Percentiles rank a stretch among this genome's conserved stretches.
Evolutionary conservation across 2,113 vertebrate genomes (phyloP).

Genomic region (Tretioscincus oriximinensis): DNA sequence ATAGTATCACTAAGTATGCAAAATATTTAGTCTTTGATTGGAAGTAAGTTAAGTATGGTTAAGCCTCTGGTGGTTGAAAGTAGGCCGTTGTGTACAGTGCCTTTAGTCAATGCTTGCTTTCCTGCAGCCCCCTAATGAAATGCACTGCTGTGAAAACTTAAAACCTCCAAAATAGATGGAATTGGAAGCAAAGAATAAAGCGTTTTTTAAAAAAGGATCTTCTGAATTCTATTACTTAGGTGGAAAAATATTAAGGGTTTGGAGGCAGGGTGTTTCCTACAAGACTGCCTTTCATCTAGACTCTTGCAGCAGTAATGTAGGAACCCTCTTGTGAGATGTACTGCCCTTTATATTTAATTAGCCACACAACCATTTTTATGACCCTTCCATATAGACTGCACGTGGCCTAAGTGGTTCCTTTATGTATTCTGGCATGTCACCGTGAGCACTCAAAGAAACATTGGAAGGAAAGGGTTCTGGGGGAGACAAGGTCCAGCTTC

Average conservation of each 20-base stretch:
- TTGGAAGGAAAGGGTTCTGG: conserved; percentile 30
- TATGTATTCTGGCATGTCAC: conserved; percentile 22
- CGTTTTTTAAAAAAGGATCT: background rate
- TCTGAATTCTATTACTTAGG: conserved; percentile 2
- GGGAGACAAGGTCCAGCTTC: conserved; percentile 7
- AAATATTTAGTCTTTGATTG: rapidly evolving
- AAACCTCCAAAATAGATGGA: background rate
- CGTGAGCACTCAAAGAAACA: conserved; percentile 25
- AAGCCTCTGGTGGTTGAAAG: rapidly evolving
- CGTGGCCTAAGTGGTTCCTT: conserved; percentile 16
- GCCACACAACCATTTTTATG: conserved; percentile 31
- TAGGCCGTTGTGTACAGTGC: background rate
- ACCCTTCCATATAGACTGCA: conserved; percentile 13
- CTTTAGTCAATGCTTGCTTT: background rate
- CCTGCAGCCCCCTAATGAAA: background rate
- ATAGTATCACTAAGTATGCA: rapidly evolving
- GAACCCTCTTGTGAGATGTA: conserved; percentile 17
- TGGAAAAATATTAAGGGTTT: background rate
- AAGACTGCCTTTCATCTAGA: background rate
- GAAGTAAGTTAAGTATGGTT: background rate
- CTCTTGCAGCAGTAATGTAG: background rate
- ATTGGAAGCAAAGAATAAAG: conserved; percentile 8
- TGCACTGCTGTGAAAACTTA: background rate
- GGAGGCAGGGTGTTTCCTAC: conserved; percentile 4
- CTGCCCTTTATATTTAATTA: conserved; percentile 14